These are phyloP conservation scores for Hycleus cichorii DNA, from an alignment of 1,140 invertebrate genomes.

Conservation along the genomic window DNA sequence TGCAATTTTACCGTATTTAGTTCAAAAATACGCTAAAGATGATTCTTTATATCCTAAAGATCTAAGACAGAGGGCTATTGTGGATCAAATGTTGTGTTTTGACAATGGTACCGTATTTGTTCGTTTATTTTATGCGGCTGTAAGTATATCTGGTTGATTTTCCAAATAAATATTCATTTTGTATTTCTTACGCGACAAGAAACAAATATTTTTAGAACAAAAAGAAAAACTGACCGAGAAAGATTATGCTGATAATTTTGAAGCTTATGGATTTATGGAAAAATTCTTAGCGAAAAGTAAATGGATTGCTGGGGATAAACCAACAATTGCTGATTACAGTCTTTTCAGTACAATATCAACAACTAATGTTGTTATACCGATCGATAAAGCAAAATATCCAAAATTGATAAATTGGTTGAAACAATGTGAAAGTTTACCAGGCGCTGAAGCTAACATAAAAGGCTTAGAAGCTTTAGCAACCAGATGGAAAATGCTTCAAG, in stretches of 20 bases:
- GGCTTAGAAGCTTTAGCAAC: not conserved
- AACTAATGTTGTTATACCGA: conserved; percentile 8
- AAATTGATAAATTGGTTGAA: conserved; percentile 21
- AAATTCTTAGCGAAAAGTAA: conserved; percentile 17
- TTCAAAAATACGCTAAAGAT: conserved; percentile 48
- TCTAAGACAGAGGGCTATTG: conserved; percentile 43
- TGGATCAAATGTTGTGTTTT: conserved; percentile 48
- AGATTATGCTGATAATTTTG: conserved; percentile 2
- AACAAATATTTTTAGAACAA: not conserved
- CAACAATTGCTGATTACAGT: conserved; percentile 29
- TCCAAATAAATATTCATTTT: not conserved
- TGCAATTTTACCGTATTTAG: conserved; percentile 51
- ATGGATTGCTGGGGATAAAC: conserved; percentile 21
- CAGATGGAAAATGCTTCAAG: too few species aligned
- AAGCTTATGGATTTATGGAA: conserved; percentile 22
- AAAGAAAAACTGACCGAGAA: conserved; percentile 5
- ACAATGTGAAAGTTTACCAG: conserved; percentile 9
- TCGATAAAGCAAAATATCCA: conserved; percentile 17
- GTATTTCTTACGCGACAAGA: not conserved
- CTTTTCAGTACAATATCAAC: conserved; percentile 16
- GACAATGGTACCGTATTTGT: conserved; percentile 30
- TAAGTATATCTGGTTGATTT: not conserved
- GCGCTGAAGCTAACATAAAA: conserved; percentile 5
- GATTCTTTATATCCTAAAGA: conserved; percentile 53
- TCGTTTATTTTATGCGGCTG: not conserved